These are phyloP conservation scores for Tubulanus polymorphus DNA, from an alignment of 2,888 invertebrate species.

Conservation along the genomic window DNA sequence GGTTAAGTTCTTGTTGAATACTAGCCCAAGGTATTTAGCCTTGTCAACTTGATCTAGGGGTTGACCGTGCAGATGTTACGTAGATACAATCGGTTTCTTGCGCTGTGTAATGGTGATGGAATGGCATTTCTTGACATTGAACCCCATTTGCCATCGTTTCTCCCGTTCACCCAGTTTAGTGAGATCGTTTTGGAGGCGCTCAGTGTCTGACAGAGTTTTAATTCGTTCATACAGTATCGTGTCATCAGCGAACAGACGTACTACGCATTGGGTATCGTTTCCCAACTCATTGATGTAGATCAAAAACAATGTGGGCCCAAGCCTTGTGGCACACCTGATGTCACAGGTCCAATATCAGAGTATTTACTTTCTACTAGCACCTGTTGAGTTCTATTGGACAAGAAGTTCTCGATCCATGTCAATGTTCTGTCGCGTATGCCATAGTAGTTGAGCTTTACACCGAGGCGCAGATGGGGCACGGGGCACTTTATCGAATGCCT, in stretches of 20 bases:
- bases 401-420: neutral
- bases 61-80: neutral
- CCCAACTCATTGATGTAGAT: neutral
- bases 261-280: neutral
- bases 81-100: neutral
- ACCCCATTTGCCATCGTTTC: constrained; percentile 8
- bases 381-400: neutral
- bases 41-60: neutral
- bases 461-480: neutral
- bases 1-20: neutral
- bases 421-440: neutral
- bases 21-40: neutral
- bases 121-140: constrained; percentile 10
- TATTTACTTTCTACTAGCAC: neutral
- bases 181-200: constrained; percentile 10
- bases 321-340: neutral
- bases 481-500: neutral
- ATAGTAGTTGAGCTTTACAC: neutral
- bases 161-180: constrained; percentile 1
- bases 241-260: neutral
- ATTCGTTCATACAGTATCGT: constrained; percentile 3
- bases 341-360: neutral
- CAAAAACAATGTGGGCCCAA: neutral
- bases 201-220: neutral
- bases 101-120: neutral